phyloP scores from a whole-genome alignment of 2,888 invertebrate genomes.

The Callyntrura sp. region DNA sequence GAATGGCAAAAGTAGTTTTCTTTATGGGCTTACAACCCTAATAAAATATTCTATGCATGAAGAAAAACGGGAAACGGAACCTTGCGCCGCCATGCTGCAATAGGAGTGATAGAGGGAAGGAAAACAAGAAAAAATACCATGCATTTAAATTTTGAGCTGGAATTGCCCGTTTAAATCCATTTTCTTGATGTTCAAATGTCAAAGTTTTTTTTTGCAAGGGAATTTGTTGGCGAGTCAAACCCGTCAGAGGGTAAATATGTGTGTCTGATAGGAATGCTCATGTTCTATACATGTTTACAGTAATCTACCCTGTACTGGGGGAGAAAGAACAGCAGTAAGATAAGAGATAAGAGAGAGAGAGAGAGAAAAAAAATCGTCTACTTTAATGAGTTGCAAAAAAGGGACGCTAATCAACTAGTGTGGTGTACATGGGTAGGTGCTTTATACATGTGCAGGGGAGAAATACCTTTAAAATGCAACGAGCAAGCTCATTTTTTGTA shows the following conservation, averaged over 20 bases:
- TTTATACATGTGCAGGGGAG: background rate
- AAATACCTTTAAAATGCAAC: background rate
- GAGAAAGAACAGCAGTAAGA: no score
- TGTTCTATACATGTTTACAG: no score
- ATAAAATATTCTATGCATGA: background rate
- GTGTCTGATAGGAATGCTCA: no score
- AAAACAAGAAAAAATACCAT: background rate
- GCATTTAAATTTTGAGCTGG: no score
- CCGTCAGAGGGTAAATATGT: no score
- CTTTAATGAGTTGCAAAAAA: conserved; percentile 19
- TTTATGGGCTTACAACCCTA: background rate
- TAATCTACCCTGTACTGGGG: no score
- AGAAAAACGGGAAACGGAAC: no score
- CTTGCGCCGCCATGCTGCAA: no score
- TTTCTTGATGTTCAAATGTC: conserved; percentile 14
- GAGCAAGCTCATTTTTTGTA: background rate
- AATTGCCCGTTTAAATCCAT: no score
- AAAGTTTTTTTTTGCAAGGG: no score
- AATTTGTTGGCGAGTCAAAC: background rate
- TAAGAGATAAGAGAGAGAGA: no score
- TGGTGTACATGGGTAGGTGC: background rate
- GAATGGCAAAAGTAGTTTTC: background rate
- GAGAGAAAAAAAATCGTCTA: background rate
- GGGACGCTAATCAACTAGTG: conserved; percentile 34
- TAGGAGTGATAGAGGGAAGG: background rate